Conservation (phyloP, 2,888 invertebrate species). For the Lypha dubia region DNA sequence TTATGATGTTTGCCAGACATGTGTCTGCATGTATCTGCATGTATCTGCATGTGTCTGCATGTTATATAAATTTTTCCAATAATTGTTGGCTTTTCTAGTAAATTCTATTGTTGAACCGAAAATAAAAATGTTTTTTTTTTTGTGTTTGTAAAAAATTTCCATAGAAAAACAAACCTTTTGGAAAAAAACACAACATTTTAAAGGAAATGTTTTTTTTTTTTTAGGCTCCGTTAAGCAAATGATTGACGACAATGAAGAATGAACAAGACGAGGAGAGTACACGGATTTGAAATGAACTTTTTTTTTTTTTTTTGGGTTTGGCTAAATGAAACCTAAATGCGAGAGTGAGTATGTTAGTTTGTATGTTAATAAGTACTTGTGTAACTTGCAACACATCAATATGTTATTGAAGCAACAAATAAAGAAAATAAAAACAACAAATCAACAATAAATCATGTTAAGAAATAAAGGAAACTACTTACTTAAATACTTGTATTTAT, state of each 20-base stretch:
- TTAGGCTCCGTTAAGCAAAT: conserved; percentile 68
- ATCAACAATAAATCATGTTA: conserved; percentile 28
- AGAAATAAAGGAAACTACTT: conserved; percentile 61
- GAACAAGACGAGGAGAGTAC: conserved; percentile 63
- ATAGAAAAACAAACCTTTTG: conserved; percentile 4
- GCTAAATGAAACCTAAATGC: conserved; percentile 15
- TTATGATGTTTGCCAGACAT: conserved; percentile 55
- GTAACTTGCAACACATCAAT: conserved; percentile 40
- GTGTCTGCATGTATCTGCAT: conserved; percentile 27
- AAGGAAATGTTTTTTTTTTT: conserved; percentile 58
- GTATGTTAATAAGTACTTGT: conserved; percentile 10
- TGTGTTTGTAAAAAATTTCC: conserved; percentile 24
- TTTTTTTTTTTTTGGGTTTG: too few species aligned
- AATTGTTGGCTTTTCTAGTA: neutral
- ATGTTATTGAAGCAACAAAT: conserved; percentile 30
- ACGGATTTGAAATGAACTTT: conserved; percentile 74
- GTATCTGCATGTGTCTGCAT: conserved; percentile 42
- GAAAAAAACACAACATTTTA: neutral
- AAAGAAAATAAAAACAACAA: neutral
- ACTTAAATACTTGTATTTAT: conserved; percentile 29
- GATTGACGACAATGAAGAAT: conserved; percentile 73
- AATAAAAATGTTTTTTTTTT: too few species aligned
- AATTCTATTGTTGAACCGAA: conserved; percentile 20
- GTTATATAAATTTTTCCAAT: neutral
- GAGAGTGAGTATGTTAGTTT: too few species aligned